Conservation (phyloP, 2,797 vertebrate species). For the Sebastes steindachneri region DNA sequence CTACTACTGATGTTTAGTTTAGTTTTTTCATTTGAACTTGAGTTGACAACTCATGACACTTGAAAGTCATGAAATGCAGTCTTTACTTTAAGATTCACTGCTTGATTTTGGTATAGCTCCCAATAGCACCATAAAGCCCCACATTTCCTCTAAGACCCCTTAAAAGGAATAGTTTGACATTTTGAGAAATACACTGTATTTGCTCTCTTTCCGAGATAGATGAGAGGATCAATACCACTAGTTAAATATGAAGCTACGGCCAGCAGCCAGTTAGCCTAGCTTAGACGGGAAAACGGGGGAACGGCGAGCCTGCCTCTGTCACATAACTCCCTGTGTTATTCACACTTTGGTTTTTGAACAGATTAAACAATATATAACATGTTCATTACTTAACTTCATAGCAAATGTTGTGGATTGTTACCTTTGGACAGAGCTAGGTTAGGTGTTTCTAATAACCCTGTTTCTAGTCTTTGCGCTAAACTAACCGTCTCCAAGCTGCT, state of each 20-base stretch:
- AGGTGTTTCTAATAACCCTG: neutral
- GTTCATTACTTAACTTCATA: neutral
- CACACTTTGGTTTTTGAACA: neutral
- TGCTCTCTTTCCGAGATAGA: neutral
- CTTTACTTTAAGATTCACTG: neutral
- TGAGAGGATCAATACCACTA: neutral
- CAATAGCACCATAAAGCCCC: neutral
- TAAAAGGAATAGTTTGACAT: neutral
- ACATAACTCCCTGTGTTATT: too few relatives aligned
- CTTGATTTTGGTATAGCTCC: neutral
- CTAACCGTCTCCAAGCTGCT: neutral
- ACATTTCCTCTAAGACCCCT: neutral
- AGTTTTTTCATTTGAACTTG: neutral
- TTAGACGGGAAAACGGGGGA: neutral
- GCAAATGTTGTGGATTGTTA: too few relatives aligned
- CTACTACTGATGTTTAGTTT: too few relatives aligned
- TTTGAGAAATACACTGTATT: neutral
- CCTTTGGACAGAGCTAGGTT: too few relatives aligned
- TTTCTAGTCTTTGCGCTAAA: neutral
- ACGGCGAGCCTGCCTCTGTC: neutral
- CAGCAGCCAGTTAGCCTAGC: neutral
- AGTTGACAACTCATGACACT: neutral
- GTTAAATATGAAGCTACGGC: neutral
- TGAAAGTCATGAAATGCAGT: neutral
- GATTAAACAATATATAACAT: neutral